Evolutionary conservation across 2,888 invertebrate species (phyloP).

Genomic region (Drosophila birchii): DNA sequence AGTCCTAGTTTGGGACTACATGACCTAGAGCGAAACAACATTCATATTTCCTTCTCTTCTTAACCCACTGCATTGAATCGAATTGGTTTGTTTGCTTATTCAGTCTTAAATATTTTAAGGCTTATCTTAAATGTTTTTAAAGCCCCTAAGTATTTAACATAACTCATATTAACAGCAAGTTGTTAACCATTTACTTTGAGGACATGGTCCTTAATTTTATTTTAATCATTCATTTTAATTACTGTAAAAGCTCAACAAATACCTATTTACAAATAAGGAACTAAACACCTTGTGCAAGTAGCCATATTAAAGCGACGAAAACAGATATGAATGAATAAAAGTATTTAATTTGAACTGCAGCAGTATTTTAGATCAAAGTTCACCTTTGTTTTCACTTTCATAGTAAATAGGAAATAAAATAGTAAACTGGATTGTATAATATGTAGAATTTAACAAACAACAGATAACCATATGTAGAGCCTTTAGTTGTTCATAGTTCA

Average conservation of each 20-base stretch:
- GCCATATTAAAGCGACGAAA: slow-evolving; percentile 14
- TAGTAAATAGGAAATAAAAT: no score
- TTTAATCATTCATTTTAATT: slow-evolving; percentile 17
- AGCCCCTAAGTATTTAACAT: not conserved
- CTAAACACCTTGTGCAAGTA: not conserved
- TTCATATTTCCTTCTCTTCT: no score
- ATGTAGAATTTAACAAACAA: no score
- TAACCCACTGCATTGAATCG: no score
- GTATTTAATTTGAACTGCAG: slow-evolving; percentile 14
- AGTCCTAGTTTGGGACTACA: not conserved
- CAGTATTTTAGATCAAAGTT: no score
- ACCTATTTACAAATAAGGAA: slow-evolving; percentile 4
- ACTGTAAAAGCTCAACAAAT: slow-evolving; percentile 14
- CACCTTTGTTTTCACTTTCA: no score
- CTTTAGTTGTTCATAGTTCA: not conserved
- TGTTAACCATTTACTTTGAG: slow-evolving; percentile 13
- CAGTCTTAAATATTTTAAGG: not conserved
- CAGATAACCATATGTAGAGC: no score
- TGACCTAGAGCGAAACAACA: no score
- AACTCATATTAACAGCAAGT: not conserved
- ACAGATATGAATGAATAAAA: slow-evolving; percentile 18
- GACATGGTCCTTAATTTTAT: slow-evolving; percentile 6
- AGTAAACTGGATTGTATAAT: no score
- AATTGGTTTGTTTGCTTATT: not conserved
- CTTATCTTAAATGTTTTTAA: not conserved